Conservation (phyloP, 2,888 invertebrate species). For the Orchesella flavescens region DNA sequence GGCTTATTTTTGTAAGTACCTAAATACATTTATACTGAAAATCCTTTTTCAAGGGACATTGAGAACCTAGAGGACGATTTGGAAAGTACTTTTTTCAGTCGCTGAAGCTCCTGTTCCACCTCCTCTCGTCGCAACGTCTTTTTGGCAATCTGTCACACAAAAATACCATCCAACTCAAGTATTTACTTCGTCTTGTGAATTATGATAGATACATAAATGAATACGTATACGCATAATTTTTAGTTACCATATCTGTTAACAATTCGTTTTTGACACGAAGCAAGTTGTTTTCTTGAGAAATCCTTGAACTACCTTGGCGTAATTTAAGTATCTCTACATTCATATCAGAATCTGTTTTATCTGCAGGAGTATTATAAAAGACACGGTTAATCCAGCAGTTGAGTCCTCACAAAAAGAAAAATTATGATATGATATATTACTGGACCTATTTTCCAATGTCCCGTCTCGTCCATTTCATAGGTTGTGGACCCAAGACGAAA, state of each 20-base stretch:
- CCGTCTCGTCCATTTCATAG: slow-evolving; percentile 27
- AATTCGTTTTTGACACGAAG: slow-evolving; percentile 45
- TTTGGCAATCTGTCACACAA: slow-evolving; percentile 28
- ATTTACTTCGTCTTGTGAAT: not conserved
- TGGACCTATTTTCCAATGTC: slow-evolving; percentile 14
- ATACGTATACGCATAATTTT: not conserved
- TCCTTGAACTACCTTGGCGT: not conserved
- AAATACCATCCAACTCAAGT: not conserved
- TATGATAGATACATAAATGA: not conserved
- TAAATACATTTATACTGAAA: no score
- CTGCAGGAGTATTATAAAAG: not conserved
- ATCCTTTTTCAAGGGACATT: no score
- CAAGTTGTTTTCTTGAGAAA: slow-evolving; percentile 31
- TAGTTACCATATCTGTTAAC: slow-evolving; percentile 32
- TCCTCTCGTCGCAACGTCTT: slow-evolving; percentile 21
- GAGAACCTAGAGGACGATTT: slow-evolving; percentile 27
- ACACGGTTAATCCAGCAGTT: not conserved
- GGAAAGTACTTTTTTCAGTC: slow-evolving; percentile 13
- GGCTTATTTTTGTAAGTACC: no score
- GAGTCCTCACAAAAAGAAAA: not conserved
- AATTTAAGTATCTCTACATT: not conserved
- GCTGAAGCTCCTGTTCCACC: slow-evolving; percentile 1
- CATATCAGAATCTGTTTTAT: not conserved
- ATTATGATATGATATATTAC: no score
- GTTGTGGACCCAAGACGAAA: slow-evolving; percentile 6